Conservation (phyloP, 2,888 invertebrate species). For the Drosophila mettleri region DNA sequence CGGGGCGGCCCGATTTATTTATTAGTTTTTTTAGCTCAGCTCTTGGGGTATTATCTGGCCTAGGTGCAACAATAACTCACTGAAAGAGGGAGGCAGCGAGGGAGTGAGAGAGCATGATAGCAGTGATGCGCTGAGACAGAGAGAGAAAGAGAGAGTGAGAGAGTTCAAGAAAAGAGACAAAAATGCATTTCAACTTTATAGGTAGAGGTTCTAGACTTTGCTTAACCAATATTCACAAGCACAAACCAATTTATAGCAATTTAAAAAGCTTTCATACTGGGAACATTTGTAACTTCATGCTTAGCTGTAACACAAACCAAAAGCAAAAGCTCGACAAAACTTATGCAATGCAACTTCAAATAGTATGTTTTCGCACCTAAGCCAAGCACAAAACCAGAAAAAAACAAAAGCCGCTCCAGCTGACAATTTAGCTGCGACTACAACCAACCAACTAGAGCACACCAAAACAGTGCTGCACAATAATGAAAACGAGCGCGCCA, state of each 20-base stretch:
- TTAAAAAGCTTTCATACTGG: constrained; percentile 11
- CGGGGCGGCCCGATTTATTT: constrained; percentile 60
- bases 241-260: not conserved
- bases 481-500: not conserved
- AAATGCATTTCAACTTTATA: not conserved
- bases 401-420: not conserved
- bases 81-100: not conserved
- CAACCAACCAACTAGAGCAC: not conserved
- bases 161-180: not conserved
- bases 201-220: not conserved
- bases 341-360: not conserved
- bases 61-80: constrained; percentile 51
- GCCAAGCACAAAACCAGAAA: constrained; percentile 4
- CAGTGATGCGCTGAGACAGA: no score
- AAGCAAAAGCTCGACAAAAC: not conserved
- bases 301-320: constrained; percentile 2
- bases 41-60: constrained; percentile 46
- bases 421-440: not conserved
- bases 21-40: constrained; percentile 56
- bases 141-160: not conserved
- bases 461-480: constrained; percentile 11
- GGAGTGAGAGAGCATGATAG: not conserved
- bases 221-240: not conserved
- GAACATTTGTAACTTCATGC: not conserved
- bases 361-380: not conserved